Percentiles rank a stretch among this genome's conserved stretches.
These are phyloP conservation scores for Drosophila takahashii DNA, from an alignment of 1,140 invertebrate species.

Conservation along the genomic window DNA sequence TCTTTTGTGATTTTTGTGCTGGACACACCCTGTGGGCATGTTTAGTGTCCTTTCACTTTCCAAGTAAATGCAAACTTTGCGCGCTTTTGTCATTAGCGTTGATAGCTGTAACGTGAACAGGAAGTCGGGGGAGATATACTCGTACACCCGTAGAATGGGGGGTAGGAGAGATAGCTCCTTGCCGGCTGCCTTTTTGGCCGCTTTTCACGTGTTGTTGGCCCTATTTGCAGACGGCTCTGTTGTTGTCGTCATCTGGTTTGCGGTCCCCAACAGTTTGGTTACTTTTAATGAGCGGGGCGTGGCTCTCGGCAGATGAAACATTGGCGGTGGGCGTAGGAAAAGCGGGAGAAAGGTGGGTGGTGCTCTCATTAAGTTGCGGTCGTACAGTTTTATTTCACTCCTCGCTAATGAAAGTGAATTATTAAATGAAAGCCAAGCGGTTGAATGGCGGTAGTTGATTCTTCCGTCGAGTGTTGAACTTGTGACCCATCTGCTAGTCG, in stretches of 20 bases:
- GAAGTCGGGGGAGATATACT: slow-evolving; percentile 19
- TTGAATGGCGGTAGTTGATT: slow-evolving; percentile 32
- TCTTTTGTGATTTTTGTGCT: slow-evolving; percentile 80
- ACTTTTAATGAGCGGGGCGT: slow-evolving; percentile 79
- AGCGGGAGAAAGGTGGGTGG: slow-evolving; percentile 2
- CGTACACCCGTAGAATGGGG: background rate
- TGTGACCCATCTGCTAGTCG: slow-evolving; percentile 31
- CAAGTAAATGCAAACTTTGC: slow-evolving; percentile 77
- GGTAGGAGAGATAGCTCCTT: slow-evolving; percentile 30
- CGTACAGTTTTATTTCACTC: slow-evolving; percentile 70
- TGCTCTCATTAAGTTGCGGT: slow-evolving; percentile 78
- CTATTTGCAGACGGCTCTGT: slow-evolving; percentile 36
- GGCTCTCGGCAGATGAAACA: slow-evolving; percentile 39
- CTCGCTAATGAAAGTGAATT: slow-evolving; percentile 72
- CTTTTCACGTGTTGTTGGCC: slow-evolving; percentile 73
- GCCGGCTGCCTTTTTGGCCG: slow-evolving; percentile 71
- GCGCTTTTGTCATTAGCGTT: slow-evolving; percentile 82
- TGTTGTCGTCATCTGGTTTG: slow-evolving; percentile 71
- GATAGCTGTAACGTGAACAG: slow-evolving; percentile 68
- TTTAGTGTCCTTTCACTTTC: slow-evolving; percentile 65
- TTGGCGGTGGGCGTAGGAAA: slow-evolving; percentile 4
- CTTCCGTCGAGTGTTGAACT: slow-evolving; percentile 32
- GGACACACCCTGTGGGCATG: slow-evolving; percentile 77
- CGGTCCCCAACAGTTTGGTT: slow-evolving; percentile 70
- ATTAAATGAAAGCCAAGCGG: slow-evolving; percentile 53